phyloP scores from a whole-genome alignment of 2,888 invertebrate genomes.

The Hirtodrosophila confusa region DNA sequence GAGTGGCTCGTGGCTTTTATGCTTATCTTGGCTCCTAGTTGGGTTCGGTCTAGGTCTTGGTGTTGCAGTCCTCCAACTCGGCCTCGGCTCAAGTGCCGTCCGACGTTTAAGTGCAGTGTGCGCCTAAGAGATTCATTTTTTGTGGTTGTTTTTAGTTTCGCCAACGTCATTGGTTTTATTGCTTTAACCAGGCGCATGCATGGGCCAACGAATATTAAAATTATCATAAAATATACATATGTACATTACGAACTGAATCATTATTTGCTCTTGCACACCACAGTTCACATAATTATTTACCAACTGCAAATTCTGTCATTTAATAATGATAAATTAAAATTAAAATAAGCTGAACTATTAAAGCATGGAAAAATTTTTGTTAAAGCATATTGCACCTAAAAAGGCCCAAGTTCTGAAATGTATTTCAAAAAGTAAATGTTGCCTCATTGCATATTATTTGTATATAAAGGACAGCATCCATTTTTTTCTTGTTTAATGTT shows the following conservation, averaged over 20 bases:
- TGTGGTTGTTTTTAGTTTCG: slow-evolving; percentile 2
- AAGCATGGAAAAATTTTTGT: not conserved
- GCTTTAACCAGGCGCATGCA: slow-evolving; percentile 4
- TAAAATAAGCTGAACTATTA: not conserved
- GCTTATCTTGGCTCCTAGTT: slow-evolving; percentile 32
- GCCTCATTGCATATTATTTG: slow-evolving; percentile 26
- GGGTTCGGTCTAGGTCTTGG: slow-evolving; percentile 39
- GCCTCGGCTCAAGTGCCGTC: slow-evolving; percentile 46
- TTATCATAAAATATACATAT: slow-evolving; percentile 3
- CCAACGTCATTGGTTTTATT: slow-evolving; percentile 5
- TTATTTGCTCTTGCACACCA: not conserved
- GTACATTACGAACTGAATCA: slow-evolving; percentile 3
- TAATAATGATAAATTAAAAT: slow-evolving; percentile 5
- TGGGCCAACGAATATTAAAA: not conserved
- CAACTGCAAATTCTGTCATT: slow-evolving; percentile 6
- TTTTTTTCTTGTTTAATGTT: slow-evolving; percentile 53
- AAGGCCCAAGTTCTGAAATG: slow-evolving; percentile 15
- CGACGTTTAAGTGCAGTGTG: slow-evolving; percentile 25
- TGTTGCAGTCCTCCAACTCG: slow-evolving; percentile 35
- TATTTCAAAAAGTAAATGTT: slow-evolving; percentile 20
- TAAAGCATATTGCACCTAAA: not conserved
- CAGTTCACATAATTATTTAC: slow-evolving; percentile 5
- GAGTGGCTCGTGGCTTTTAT: slow-evolving; percentile 44
- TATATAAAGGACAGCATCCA: slow-evolving; percentile 16
- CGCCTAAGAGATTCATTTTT: slow-evolving; percentile 23